A percentile compares a stretch with the other conserved stretches of the same genome.
Conservation (phyloP, 2,797 vertebrate genomes). For the Sebastes steindachneri region DNA sequence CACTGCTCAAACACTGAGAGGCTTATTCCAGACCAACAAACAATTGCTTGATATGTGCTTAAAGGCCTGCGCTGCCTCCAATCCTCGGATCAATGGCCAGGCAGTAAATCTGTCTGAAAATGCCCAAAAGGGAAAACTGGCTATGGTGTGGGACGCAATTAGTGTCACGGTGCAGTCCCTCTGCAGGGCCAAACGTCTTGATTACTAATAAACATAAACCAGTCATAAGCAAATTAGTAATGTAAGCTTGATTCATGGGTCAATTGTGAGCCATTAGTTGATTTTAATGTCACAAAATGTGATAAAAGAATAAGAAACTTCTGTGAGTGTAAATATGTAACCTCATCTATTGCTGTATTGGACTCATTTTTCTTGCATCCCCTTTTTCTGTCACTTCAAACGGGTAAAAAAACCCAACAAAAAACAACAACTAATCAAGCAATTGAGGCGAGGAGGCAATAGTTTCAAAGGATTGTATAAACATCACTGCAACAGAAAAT, state of each 20-base stretch:
- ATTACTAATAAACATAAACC: constrained; percentile 48
- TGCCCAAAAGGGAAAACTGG: constrained; percentile 52
- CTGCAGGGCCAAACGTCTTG: constrained; percentile 34
- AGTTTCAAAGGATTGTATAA: not conserved
- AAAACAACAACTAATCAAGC: not conserved
- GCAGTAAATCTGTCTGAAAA: constrained; percentile 75
- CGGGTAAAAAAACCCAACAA: not conserved
- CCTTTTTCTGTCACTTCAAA: not conserved
- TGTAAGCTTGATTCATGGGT: not conserved
- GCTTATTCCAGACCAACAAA: constrained; percentile 74
- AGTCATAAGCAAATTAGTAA: constrained; percentile 27
- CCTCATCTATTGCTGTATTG: not conserved
- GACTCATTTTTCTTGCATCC: not conserved
- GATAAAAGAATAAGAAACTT: not conserved
- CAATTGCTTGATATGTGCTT: constrained; percentile 67
- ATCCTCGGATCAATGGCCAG: constrained; percentile 62
- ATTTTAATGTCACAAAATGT: constrained; percentile 1
- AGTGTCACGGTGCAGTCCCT: constrained; percentile 33
- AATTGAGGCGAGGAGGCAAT: not conserved
- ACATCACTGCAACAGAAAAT: not conserved
- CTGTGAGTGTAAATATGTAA: not conserved
- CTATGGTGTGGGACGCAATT: constrained; percentile 28
- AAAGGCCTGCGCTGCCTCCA: constrained; percentile 50
- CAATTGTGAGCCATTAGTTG: not conserved
- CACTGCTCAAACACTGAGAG: constrained; percentile 52